These are phyloP conservation scores for Ecliptopera silaceata DNA, from an alignment of 2,888 invertebrate species.

Conservation along the genomic window DNA sequence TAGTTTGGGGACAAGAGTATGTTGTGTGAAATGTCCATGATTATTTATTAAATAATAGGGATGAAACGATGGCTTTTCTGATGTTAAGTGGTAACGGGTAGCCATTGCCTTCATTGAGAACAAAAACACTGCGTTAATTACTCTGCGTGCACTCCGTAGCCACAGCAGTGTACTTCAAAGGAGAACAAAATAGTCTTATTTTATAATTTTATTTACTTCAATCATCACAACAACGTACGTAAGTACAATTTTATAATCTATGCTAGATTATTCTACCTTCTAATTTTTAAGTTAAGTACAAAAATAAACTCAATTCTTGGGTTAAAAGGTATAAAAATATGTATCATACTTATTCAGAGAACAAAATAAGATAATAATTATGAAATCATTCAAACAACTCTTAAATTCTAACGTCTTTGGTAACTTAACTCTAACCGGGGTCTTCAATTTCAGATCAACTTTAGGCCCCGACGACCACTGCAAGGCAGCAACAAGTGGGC, in stretches of 20 bases:
- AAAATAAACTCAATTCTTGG: constrained; percentile 10
- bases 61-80: no score
- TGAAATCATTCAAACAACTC: neutral
- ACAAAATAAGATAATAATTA: neutral
- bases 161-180: no score
- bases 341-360: neutral
- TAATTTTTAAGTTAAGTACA: constrained; percentile 8
- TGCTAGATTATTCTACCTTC: neutral
- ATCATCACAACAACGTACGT: constrained; percentile 8
- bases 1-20: neutral
- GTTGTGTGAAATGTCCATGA: no score
- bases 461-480: no score
- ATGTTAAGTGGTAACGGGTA: no score
- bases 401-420: constrained; percentile 18
- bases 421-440: constrained; percentile 8
- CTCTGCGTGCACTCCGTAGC: no score
- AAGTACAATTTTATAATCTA: neutral
- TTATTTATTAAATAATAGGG: no score
- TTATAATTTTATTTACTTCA: neutral
- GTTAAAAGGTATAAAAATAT: neutral
- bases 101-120: no score
- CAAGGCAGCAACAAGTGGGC: constrained; percentile 3
- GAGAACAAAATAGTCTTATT: neutral
- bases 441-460: constrained; percentile 11
- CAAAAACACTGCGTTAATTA: no score